Evolutionary conservation across 2,797 vertebrate genomes (phyloP), one percentile per base, ranked within the genome.

Genomic region (Botia kubotai): DNA sequence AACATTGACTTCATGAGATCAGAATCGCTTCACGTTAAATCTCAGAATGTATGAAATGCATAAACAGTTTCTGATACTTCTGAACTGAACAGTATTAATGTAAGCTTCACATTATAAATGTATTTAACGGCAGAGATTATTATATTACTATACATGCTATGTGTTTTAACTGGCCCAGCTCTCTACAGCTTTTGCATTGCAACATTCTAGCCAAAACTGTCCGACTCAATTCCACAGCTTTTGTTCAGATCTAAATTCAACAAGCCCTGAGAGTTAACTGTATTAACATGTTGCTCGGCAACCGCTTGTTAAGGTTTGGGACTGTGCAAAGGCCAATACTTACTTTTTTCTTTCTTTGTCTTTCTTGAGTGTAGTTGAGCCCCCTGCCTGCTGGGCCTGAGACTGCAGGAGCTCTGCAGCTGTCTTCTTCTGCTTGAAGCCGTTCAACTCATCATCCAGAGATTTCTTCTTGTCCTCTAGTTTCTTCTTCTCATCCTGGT

Each of bases 271-370:
- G 2, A 43, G 65, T 57, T 52, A 57, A 67, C 66, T 43, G 33
- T 36, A 4, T 12, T 3, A 21, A 74, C 21, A n/a, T 1, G n/a
- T 66, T 58, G 39, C 23, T 43, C 11, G 33, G 70, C 62, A 87
- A 53, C 46, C 68, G 50, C 14, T 46, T 58, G 52, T 46, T 71
- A 79, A 10, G 16, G 3, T 55, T 29, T 84, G 60, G 55, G 72
- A 63, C 72, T 39, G 23, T 5, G 19, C 11, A 48, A 48, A 87
- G 63, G 76, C 83, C 70, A 66, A 77, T 89, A 97, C 98, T 98
- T 96, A 99, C 98, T 99, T 99, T 95, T 99, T 99, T 90, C 96
- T 98, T 89, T 99, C 98, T 92, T 99, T 99, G 87, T 99, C 98
- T 87, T 96, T 95, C 93, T 99, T 99, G 88, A 99, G 96, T 67